Evolutionary conservation across 1,140 invertebrate species (phyloP).

Genomic region (Orius insidiosus): DNA sequence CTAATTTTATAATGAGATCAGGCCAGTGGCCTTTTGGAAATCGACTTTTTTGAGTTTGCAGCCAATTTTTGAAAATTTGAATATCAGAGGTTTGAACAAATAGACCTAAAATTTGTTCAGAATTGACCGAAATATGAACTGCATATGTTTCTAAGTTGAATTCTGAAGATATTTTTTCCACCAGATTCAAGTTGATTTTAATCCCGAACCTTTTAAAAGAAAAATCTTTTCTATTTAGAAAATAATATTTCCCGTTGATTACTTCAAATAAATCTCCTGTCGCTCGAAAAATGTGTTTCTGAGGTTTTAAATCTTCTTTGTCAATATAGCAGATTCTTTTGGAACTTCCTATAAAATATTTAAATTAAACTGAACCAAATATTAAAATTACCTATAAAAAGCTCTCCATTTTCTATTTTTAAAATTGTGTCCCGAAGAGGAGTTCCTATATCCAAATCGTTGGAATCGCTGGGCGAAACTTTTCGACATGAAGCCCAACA

Average conservation of each 20-base stretch:
- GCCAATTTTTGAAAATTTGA: slow-evolving; percentile 9
- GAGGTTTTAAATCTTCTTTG: slow-evolving; percentile 27
- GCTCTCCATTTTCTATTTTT: no score
- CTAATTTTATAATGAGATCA: slow-evolving; percentile 33
- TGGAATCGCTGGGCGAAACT: slow-evolving; percentile 23
- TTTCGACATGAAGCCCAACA: slow-evolving; percentile 56
- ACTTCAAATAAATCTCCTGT: slow-evolving; percentile 45
- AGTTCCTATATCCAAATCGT: no score
- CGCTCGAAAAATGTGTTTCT: slow-evolving; percentile 33
- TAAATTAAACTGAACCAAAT: no score
- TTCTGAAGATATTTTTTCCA: slow-evolving; percentile 34
- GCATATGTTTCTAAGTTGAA: slow-evolving; percentile 24
- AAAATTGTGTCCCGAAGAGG: no score
- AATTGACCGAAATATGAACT: neutral
- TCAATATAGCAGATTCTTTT: slow-evolving; percentile 41
- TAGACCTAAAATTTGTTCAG: neutral
- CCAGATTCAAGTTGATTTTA: slow-evolving; percentile 38
- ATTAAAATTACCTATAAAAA: no score
- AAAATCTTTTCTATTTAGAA: no score
- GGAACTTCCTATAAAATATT: slow-evolving; percentile 36
- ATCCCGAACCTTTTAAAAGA: slow-evolving; percentile 53
- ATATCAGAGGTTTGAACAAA: neutral
- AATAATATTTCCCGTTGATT: neutral
- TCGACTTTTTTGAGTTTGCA: no score
- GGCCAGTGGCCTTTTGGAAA: slow-evolving; percentile 25